These are phyloP conservation scores for Patella depressa DNA, from an alignment of 2,888 invertebrate species.

Conservation along the genomic window DNA sequence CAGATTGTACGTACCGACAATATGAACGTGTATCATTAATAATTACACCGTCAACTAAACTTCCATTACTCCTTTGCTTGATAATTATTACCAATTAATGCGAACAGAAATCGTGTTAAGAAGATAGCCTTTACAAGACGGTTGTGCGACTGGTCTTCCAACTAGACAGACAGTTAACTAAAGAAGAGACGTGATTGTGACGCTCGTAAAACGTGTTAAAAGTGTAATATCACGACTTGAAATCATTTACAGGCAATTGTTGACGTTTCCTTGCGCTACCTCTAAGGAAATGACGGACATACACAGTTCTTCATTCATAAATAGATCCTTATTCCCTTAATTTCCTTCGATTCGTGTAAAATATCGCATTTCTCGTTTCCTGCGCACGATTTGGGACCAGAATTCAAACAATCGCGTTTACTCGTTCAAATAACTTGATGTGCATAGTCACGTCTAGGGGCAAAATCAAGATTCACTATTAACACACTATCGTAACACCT, in stretches of 20 bases:
- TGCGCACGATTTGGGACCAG: slow-evolving; percentile 21
- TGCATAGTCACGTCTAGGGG: background rate
- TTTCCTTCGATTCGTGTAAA: slow-evolving; percentile 25
- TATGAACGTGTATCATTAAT: no score
- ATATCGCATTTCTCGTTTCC: slow-evolving; percentile 22
- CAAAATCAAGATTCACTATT: slow-evolving; percentile 7
- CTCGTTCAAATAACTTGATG: slow-evolving; percentile 2
- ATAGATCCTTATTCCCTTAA: slow-evolving; percentile 23
- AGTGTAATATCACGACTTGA: background rate
- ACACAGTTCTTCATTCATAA: slow-evolving; percentile 19
- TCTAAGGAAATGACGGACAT: slow-evolving; percentile 21
- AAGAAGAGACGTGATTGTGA: background rate
- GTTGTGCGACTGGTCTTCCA: no score
- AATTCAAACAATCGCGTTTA: slow-evolving; percentile 25
- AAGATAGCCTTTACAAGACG: no score
- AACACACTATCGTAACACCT: background rate
- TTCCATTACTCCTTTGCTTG: no score
- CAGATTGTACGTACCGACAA: no score
- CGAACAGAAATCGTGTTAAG: no score
- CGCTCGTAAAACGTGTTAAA: slow-evolving; percentile 4
- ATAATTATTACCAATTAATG: no score
- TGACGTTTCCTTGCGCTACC: slow-evolving; percentile 10
- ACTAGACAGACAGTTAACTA: background rate
- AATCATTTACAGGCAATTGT: slow-evolving; percentile 7
- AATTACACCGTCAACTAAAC: no score